Evolutionary conservation across 2,113 vertebrate species (phyloP).

Genomic region (Albula goreensis): DNA sequence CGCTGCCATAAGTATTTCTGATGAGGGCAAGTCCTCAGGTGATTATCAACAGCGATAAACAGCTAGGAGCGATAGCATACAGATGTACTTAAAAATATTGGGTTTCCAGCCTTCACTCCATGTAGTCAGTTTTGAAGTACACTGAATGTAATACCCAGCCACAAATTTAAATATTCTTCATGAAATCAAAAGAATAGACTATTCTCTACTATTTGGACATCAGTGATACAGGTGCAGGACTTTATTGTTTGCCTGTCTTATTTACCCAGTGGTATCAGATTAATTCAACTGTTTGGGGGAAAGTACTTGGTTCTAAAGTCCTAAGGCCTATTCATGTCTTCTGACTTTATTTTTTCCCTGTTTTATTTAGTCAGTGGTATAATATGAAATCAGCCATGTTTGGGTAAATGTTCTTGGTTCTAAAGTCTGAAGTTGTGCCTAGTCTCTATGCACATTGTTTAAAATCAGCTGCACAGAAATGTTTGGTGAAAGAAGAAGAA

Average conservation of each 20-base stretch:
- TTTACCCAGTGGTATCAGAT: not conserved
- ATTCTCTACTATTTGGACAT: not conserved
- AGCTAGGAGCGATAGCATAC: not conserved
- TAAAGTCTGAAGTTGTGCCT: slow-evolving; percentile 15
- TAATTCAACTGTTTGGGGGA: slow-evolving; percentile 18
- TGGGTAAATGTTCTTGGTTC: slow-evolving; percentile 16
- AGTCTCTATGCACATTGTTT: not conserved
- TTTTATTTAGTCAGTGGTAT: not conserved
- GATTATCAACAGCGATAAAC: not conserved
- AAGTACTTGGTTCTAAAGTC: slow-evolving; percentile 21
- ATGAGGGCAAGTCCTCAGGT: not conserved
- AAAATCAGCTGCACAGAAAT: slow-evolving; percentile 33
- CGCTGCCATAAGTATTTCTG: not conserved
- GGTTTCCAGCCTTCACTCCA: not conserved
- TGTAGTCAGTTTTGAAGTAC: not conserved
- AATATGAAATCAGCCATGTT: slow-evolving; percentile 25
- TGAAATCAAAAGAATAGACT: not conserved
- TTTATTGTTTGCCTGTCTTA: not conserved
- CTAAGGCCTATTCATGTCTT: not conserved
- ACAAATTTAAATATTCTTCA: not conserved
- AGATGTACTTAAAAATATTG: not conserved
- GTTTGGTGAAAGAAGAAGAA: slow-evolving; percentile 67
- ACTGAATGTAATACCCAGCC: not conserved
- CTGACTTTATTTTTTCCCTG: too few species aligned
- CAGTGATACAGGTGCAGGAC: not conserved